Percentiles rank a stretch among this genome's conserved stretches.
Evolutionary conservation across 2,797 vertebrate species (phyloP).

Genomic region (Knipowitschia caucasica): DNA sequence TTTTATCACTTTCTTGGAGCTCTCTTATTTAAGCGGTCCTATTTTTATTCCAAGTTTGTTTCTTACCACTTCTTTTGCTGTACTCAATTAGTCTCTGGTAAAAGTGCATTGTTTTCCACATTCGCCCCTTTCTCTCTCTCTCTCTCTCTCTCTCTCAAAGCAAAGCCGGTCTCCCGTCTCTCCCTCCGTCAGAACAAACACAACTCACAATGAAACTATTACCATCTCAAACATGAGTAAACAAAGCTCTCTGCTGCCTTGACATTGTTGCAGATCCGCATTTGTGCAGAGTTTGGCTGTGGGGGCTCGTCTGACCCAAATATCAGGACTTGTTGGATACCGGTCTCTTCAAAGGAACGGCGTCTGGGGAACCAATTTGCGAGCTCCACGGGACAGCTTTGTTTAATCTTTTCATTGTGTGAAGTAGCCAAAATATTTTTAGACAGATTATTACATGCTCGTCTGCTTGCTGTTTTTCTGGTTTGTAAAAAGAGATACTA

Average conservation of each 20-base stretch:
- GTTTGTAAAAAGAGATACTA: constrained; percentile 14
- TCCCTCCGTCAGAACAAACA: constrained; percentile 38
- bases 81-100: not conserved
- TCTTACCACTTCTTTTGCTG: too few species aligned
- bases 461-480: constrained; percentile 21
- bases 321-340: constrained; percentile 60
- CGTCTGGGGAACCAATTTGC: constrained; percentile 73
- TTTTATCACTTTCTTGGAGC: too few species aligned
- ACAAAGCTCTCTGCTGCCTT: constrained; percentile 42
- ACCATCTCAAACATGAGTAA: constrained; percentile 55
- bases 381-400: constrained; percentile 44
- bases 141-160: constrained; percentile 24
- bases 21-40: too few species aligned
- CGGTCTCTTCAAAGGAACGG: constrained; percentile 64
- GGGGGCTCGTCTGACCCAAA: constrained; percentile 56
- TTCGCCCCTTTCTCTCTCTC: too few species aligned
- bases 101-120: not conserved
- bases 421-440: constrained; percentile 61
- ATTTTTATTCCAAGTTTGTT: too few species aligned
- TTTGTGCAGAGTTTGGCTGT: constrained; percentile 32
- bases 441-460: constrained; percentile 47
- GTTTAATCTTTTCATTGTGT: constrained; percentile 43
- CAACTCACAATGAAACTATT: constrained; percentile 36
- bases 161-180: constrained; percentile 13
- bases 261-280: constrained; percentile 37